Conservation (phyloP, 2,888 invertebrate genomes). For the Tetanocera ferruginea region DNA sequence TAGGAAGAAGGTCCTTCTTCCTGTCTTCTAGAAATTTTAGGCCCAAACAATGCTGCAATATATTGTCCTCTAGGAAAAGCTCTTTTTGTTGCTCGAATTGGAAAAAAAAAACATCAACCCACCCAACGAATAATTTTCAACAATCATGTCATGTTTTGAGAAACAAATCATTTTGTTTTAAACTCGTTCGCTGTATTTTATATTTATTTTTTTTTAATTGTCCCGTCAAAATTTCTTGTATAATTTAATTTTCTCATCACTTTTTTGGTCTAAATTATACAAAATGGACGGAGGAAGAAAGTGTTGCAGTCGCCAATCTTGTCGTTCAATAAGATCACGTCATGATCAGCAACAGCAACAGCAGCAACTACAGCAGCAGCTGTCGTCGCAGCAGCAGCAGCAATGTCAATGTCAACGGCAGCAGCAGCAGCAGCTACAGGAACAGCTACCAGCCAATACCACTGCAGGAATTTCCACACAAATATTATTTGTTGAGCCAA, state of each 20-base stretch:
- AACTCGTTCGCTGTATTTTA: conserved; percentile 34
- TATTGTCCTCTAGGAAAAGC: not conserved
- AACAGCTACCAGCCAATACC: not conserved
- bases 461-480: conserved; percentile 39
- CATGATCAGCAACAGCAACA: conserved; percentile 7
- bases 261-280: conserved; percentile 38
- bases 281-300: conserved; percentile 40
- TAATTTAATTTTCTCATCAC: conserved; percentile 33
- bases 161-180: conserved; percentile 33
- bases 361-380: conserved; percentile 24
- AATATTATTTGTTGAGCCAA: conserved; percentile 48
- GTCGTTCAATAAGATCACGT: conserved; percentile 19
- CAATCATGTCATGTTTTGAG: conserved; percentile 5
- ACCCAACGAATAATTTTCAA: no score
- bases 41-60: not conserved
- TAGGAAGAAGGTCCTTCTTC: not conserved
- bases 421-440: not conserved
- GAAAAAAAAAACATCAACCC: not conserved
- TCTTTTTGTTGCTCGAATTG: not conserved
- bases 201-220: conserved; percentile 22
- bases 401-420: not conserved
- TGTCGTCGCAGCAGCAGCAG: not conserved
- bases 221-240: conserved; percentile 45
- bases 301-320: conserved; percentile 37
- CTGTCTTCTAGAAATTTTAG: not conserved